Evolutionary conservation across 2,888 invertebrate species (phyloP).

Genomic region (Vannuccia rotundouncinata): DNA sequence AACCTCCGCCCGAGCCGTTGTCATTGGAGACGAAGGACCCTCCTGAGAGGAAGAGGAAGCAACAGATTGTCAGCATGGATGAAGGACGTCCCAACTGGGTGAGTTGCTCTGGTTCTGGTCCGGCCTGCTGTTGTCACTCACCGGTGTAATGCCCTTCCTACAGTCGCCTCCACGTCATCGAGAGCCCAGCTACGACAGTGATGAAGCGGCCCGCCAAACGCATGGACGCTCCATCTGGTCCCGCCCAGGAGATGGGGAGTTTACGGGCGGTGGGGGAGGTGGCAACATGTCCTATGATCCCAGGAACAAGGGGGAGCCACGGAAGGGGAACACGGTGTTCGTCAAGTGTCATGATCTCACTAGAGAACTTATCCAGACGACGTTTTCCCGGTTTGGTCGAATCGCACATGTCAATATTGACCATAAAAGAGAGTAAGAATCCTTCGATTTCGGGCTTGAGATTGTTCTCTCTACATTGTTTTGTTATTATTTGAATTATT

Average conservation of each 20-base stretch:
- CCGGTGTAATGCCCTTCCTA: neutral
- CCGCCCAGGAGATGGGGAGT: neutral
- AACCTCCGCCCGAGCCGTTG: neutral
- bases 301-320: neutral
- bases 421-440: neutral
- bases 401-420: neutral
- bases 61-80: neutral
- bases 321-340: neutral
- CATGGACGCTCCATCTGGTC: neutral
- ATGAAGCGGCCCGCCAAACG: neutral
- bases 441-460: neutral
- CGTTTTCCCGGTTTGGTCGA: neutral
- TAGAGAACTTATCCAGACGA: neutral
- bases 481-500: neutral
- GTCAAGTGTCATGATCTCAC: constrained; percentile 6
- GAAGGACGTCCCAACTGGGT: neutral
- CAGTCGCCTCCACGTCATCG: neutral
- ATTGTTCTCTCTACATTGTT: neutral
- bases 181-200: neutral
- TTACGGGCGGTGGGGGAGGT: neutral
- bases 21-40: neutral
- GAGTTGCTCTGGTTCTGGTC: too few relatives aligned
- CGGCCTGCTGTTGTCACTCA: too few relatives aligned
- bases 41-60: neutral
- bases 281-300: neutral